Conservation (phyloP, 2,113 vertebrate genomes). For the Corydoras sp. region DNA sequence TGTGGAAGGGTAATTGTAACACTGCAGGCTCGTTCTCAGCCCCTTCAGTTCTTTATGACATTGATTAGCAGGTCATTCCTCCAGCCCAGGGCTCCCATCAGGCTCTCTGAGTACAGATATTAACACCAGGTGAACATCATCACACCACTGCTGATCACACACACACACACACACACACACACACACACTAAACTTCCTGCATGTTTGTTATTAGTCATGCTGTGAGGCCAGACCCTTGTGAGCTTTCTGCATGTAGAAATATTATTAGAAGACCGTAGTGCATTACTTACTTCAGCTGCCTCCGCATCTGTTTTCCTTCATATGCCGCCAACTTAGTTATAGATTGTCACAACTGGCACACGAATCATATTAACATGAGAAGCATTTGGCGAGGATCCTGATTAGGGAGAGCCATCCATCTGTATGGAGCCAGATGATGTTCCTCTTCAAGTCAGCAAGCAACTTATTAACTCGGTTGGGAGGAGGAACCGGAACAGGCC, state of each 20-base stretch:
- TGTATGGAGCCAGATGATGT: neutral
- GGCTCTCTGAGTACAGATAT: conserved; percentile 29
- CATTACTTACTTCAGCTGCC: conserved; percentile 6
- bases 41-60: conserved; percentile 28
- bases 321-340: neutral
- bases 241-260: neutral
- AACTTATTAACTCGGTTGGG: neutral
- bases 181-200: conserved; percentile 9
- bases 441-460: neutral
- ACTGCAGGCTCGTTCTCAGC: conserved; percentile 1
- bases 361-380: conserved; percentile 9
- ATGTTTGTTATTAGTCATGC: conserved; percentile 19
- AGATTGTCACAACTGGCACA: conserved; percentile 6
- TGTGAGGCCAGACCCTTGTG: conserved; percentile 8
- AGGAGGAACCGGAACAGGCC: neutral
- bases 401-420: conserved; percentile 18
- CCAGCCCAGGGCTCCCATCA: conserved; percentile 13
- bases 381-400: conserved; percentile 6
- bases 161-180: conserved; percentile 10
- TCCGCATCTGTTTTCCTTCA: conserved; percentile 15
- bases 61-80: conserved; percentile 37
- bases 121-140: conserved; percentile 24
- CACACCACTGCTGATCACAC: conserved; percentile 38
- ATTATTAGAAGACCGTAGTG: conserved; percentile 5
- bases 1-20: neutral